Evolutionary conservation across 2,888 invertebrate species (phyloP).

Genomic region (Camponotus fellah): DNA sequence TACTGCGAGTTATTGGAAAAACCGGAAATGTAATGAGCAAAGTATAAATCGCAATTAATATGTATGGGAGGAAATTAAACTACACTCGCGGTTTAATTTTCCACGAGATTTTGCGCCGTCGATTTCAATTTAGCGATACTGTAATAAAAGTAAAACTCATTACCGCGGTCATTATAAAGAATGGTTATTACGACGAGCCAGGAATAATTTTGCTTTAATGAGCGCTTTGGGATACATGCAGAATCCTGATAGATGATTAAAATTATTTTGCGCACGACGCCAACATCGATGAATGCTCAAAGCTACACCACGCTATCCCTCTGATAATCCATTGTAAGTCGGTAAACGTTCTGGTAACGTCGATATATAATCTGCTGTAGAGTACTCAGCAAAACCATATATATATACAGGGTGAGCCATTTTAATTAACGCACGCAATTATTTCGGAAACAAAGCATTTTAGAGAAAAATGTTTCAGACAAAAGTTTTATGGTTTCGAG

Average conservation of each 20-base stretch:
- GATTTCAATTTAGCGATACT: conserved; percentile 12
- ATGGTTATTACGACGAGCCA: background rate
- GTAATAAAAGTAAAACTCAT: conserved; percentile 28
- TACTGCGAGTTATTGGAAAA: conserved; percentile 23
- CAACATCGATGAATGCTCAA: conserved; percentile 41
- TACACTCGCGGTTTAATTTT: conserved; percentile 7
- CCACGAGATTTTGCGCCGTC: background rate
- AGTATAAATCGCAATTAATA: conserved; percentile 18
- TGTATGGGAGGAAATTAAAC: conserved; percentile 18
- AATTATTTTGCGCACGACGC: conserved; percentile 21
- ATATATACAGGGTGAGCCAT: no score
- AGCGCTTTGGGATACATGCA: background rate
- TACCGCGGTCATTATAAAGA: background rate
- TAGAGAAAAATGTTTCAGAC: no score
- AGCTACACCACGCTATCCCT: conserved; percentile 16
- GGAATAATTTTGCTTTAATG: background rate
- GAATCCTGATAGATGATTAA: background rate
- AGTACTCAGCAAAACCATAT: background rate
- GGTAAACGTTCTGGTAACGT: conserved; percentile 25
- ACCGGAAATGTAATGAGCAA: conserved; percentile 15
- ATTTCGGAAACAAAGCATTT: no score
- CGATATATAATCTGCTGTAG: conserved; percentile 48
- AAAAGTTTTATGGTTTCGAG: no score
- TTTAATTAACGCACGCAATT: no score
- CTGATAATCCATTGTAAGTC: conserved; percentile 37